Evolutionary conservation across 2,113 vertebrate species (phyloP).

Genomic region (Coracopsis vasa): DNA sequence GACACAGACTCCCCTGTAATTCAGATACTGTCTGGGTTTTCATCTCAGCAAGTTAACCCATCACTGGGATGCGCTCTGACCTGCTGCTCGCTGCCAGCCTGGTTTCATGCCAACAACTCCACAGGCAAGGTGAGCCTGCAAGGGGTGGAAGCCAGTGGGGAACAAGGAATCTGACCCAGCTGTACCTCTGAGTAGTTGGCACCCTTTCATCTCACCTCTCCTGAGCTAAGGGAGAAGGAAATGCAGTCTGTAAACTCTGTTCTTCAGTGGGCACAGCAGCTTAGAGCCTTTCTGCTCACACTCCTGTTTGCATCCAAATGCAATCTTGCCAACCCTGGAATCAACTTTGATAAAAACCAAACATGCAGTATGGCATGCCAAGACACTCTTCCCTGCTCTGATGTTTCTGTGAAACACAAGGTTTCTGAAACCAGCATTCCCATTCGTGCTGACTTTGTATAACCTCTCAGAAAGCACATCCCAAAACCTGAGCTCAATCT

Average conservation of each 20-base stretch:
- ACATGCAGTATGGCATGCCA: background rate
- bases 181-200: background rate
- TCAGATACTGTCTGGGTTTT: background rate
- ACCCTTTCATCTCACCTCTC: rapidly evolving
- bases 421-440: background rate
- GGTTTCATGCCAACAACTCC: background rate
- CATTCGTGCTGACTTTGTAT: rapidly evolving
- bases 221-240: background rate
- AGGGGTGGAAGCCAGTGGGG: background rate
- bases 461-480: background rate
- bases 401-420: background rate
- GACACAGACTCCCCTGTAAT: background rate
- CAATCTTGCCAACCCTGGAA: rapidly evolving
- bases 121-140: background rate
- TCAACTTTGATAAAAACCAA: background rate
- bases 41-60: background rate
- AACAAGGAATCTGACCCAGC: background rate
- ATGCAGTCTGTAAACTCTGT: background rate
- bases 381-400: background rate
- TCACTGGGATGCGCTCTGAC: rapidly evolving
- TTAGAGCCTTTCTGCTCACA: background rate
- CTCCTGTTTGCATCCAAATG: rapidly evolving
- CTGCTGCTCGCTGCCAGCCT: background rate
- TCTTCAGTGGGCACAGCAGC: background rate
- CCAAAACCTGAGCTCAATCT: background rate